Evolutionary conservation across 2,113 vertebrate genomes (phyloP).

Genomic region (Lepus americanus): DNA sequence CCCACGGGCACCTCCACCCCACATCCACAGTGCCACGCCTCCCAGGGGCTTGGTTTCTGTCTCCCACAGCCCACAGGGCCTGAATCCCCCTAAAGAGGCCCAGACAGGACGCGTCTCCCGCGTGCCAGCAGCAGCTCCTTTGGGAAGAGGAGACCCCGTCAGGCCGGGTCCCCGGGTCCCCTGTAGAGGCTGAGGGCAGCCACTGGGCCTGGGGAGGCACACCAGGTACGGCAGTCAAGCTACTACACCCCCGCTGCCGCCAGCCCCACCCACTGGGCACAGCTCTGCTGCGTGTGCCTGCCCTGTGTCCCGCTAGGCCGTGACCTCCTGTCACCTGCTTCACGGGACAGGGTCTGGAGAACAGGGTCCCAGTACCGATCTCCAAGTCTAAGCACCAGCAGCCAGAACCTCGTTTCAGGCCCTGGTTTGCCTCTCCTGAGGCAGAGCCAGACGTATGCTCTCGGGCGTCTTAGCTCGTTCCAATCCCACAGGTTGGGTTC

Average conservation of each 20-base stretch:
- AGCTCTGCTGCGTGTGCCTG: too few relatives aligned
- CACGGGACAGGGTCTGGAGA: not conserved
- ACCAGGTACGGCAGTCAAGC: too few relatives aligned
- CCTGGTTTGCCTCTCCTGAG: not conserved
- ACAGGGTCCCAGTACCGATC: not conserved
- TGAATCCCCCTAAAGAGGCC: not conserved
- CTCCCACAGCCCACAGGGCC: not conserved
- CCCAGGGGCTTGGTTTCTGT: not conserved
- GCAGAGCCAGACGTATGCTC: not conserved
- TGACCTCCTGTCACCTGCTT: not conserved
- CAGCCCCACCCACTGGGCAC: too few relatives aligned
- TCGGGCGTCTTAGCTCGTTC: not conserved
- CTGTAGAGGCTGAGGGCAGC: too few relatives aligned
- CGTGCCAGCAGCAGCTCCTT: not conserved
- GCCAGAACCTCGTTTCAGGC: not conserved
- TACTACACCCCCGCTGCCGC: too few relatives aligned
- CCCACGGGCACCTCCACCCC: too few relatives aligned
- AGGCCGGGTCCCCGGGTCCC: too few relatives aligned
- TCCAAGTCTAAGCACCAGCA: not conserved
- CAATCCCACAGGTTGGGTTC: not conserved
- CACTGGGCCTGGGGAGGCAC: too few relatives aligned
- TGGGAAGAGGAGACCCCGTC: not conserved
- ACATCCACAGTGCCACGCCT: too few relatives aligned
- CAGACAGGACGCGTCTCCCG: not conserved
- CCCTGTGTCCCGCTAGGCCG: not conserved